Evolutionary conservation across 2,888 invertebrate species (phyloP).

Genomic region (Trachelus stipa): DNA sequence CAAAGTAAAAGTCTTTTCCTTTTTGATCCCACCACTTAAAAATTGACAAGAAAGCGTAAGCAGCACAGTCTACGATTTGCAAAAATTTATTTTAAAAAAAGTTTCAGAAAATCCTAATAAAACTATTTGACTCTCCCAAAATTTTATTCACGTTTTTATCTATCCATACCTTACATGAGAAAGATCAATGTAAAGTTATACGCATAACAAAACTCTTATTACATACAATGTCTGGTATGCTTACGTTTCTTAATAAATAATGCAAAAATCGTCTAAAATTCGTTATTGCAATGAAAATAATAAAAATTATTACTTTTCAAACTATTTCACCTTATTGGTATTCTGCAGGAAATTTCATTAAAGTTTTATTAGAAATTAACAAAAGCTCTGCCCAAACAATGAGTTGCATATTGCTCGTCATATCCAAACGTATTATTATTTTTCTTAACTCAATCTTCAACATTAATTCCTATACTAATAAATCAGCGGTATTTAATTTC

Average conservation of each 20-base stretch:
- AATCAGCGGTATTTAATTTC: background rate
- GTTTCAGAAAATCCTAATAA: background rate
- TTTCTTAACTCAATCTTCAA: background rate
- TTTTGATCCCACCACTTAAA: constrained; percentile 31
- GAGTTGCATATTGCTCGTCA: background rate
- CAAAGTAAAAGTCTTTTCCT: constrained; percentile 41
- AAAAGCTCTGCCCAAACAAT: background rate
- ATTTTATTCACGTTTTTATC: background rate
- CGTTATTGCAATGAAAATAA: background rate
- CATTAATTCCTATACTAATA: background rate
- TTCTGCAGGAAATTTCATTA: background rate
- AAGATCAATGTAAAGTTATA: background rate
- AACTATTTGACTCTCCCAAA: background rate
- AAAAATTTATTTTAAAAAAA: background rate
- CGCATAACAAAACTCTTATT: background rate
- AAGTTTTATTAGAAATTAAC: background rate
- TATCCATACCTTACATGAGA: background rate
- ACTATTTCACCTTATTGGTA: background rate
- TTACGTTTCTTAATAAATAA: background rate
- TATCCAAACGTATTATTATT: background rate
- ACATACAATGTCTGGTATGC: background rate
- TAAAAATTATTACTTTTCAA: constrained; percentile 2
- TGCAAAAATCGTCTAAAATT: background rate
- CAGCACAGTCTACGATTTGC: background rate
- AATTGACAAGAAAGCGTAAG: constrained; percentile 22